Percentiles rank a stretch among this genome's conserved stretches.
These are phyloP conservation scores for Drosophila kikkawai DNA, from an alignment of 1,140 invertebrate genomes.

Conservation along the genomic window DNA sequence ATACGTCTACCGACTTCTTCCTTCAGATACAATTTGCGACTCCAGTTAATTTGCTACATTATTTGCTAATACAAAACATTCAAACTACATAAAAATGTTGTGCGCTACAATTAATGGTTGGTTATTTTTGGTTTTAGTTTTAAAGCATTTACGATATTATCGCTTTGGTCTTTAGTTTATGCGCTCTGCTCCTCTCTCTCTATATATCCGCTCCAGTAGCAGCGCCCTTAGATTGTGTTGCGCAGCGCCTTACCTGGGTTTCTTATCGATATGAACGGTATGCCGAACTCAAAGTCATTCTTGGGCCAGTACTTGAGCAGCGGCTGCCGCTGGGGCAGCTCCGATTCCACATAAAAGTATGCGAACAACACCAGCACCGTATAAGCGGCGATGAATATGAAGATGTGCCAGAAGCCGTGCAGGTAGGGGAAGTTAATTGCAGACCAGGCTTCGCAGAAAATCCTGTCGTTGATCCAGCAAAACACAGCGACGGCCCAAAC, in stretches of 20 bases:
- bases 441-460: slow-evolving; percentile 92
- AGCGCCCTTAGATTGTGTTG: slow-evolving; percentile 63
- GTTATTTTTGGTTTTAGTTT: slow-evolving; percentile 24
- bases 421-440: slow-evolving; percentile 91
- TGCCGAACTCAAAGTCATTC: slow-evolving; percentile 90
- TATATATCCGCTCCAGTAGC: slow-evolving; percentile 13
- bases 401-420: slow-evolving; percentile 92
- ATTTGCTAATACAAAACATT: slow-evolving; percentile 29
- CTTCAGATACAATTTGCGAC: slow-evolving; percentile 44
- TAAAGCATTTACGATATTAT: slow-evolving; percentile 60
- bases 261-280: slow-evolving; percentile 89
- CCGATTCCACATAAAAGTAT: slow-evolving; percentile 91
- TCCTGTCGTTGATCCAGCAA: slow-evolving; percentile 91
- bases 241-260: slow-evolving; percentile 85
- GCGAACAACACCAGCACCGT: slow-evolving; percentile 91
- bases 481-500: slow-evolving; percentile 89
- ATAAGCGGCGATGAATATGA: slow-evolving; percentile 92
- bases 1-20: slow-evolving; percentile 54
- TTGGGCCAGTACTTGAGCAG: slow-evolving; percentile 90
- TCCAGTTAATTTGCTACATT: slow-evolving; percentile 40
- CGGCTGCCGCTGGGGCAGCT: slow-evolving; percentile 89
- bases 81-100: slow-evolving; percentile 49
- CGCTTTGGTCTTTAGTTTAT: slow-evolving; percentile 34
- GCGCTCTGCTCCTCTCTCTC: slow-evolving; percentile 27
- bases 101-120: slow-evolving; percentile 39